Conservation (phyloP, 2,113 vertebrate species). For the Rhagologus leucostigma region DNA sequence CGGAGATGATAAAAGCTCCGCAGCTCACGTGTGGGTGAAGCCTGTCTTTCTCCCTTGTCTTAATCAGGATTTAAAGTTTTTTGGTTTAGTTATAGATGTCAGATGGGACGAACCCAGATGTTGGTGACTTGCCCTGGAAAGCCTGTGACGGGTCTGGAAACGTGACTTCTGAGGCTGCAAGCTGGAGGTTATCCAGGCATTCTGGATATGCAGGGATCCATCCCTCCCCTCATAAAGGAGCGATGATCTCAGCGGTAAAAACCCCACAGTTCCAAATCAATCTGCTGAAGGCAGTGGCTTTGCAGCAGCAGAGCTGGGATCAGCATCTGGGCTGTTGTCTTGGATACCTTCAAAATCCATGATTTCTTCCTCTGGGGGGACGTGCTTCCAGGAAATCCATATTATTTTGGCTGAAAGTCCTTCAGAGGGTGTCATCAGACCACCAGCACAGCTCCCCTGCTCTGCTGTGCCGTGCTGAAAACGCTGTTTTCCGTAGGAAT, state of each 20-base stretch:
- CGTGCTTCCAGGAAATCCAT: slow-evolving; percentile 4
- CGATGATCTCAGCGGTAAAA: background rate
- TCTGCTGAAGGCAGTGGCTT: background rate
- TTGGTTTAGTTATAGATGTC: background rate
- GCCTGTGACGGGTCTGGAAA: background rate
- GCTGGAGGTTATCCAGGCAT: background rate
- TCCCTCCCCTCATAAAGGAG: background rate
- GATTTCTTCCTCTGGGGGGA: background rate
- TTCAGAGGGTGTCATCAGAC: background rate
- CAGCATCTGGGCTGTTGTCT: background rate
- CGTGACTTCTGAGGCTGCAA: background rate
- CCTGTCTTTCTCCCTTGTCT: background rate
- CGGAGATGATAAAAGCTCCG: background rate
- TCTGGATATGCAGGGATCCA: background rate
- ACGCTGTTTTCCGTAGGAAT: background rate
- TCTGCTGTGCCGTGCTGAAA: background rate
- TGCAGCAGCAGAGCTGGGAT: background rate
- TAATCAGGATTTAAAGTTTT: background rate
- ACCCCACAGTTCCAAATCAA: background rate
- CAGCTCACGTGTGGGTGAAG: background rate
- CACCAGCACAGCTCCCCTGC: background rate
- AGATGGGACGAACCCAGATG: background rate
- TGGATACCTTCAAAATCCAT: background rate
- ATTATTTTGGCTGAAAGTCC: background rate
- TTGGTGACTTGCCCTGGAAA: background rate